Evolutionary conservation across 1,140 invertebrate genomes (phyloP).

Genomic region (Ips typographus): DNA sequence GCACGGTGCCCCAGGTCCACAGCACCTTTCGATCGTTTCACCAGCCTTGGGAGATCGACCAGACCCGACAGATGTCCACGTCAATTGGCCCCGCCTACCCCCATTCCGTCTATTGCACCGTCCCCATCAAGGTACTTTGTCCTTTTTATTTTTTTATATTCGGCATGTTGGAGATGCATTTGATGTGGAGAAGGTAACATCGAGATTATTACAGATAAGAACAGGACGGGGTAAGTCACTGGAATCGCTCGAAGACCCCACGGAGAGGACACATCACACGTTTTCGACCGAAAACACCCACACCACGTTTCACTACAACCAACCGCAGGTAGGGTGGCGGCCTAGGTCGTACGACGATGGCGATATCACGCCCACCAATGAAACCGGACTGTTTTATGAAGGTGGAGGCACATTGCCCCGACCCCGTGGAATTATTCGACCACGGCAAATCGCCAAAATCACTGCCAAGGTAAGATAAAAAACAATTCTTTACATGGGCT

Average conservation of each 20-base stretch:
- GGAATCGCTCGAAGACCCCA: slow-evolving; percentile 75
- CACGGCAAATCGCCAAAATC: slow-evolving; percentile 84
- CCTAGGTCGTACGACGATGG: slow-evolving; percentile 83
- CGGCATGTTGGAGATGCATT: slow-evolving; percentile 5
- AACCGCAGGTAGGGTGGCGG: slow-evolving; percentile 63
- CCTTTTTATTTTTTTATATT: slow-evolving; percentile 1
- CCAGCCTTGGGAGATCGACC: slow-evolving; percentile 60
- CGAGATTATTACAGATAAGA: slow-evolving; percentile 58
- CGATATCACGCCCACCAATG: slow-evolving; percentile 85
- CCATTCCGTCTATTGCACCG: slow-evolving; percentile 57
- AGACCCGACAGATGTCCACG: slow-evolving; percentile 53
- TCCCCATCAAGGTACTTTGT: slow-evolving; percentile 67
- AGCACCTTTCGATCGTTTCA: slow-evolving; percentile 59
- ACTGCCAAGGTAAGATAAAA: slow-evolving; percentile 56
- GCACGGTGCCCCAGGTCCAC: slow-evolving; percentile 51
- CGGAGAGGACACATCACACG: slow-evolving; percentile 63
- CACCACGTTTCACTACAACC: slow-evolving; percentile 55
- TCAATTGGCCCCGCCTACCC: slow-evolving; percentile 48
- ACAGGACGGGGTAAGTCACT: slow-evolving; percentile 79
- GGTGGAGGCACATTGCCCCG: slow-evolving; percentile 81
- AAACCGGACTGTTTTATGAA: slow-evolving; percentile 63
- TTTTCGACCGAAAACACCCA: slow-evolving; percentile 60
- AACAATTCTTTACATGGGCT: background rate
- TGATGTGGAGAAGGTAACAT: background rate
- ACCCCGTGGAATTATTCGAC: slow-evolving; percentile 77